phyloP scores from a whole-genome alignment of 2,113 vertebrate species.

The Panthera leo region DNA sequence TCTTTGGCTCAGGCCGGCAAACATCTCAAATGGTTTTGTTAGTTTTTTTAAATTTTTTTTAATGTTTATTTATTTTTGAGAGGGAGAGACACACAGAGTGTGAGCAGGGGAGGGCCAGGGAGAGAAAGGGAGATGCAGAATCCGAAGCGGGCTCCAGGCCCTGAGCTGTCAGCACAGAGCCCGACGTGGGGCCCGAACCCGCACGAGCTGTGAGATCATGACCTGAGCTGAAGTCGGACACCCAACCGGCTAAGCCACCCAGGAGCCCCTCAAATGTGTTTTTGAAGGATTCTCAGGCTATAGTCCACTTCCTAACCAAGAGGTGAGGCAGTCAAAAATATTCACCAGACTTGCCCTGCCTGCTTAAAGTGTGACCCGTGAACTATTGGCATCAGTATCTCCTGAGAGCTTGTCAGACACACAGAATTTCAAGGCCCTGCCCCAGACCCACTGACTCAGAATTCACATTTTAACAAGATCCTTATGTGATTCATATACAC shows the following conservation, averaged over 20 bases:
- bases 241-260: too few species aligned
- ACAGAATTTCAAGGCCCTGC: neutral
- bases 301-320: neutral
- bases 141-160: too few species aligned
- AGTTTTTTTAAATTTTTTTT: too few species aligned
- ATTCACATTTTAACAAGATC: constrained; percentile 26
- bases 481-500: neutral
- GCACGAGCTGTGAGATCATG: too few species aligned
- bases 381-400: neutral
- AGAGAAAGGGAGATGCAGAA: too few species aligned
- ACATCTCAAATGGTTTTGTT: neutral
- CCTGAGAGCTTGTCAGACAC: neutral
- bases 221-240: too few species aligned
- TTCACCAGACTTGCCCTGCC: neutral
- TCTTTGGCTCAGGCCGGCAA: constrained; percentile 18
- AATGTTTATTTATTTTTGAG: too few species aligned
- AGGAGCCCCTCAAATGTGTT: too few species aligned
- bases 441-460: neutral
- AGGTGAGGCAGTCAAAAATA: neutral
- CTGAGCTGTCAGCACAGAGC: too few species aligned
- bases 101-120: too few species aligned
- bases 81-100: too few species aligned
- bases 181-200: too few species aligned
- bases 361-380: neutral
- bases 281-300: constrained; percentile 1